Conservation (phyloP, 1,140 invertebrate species). For the Lucilia cuprina region DNA sequence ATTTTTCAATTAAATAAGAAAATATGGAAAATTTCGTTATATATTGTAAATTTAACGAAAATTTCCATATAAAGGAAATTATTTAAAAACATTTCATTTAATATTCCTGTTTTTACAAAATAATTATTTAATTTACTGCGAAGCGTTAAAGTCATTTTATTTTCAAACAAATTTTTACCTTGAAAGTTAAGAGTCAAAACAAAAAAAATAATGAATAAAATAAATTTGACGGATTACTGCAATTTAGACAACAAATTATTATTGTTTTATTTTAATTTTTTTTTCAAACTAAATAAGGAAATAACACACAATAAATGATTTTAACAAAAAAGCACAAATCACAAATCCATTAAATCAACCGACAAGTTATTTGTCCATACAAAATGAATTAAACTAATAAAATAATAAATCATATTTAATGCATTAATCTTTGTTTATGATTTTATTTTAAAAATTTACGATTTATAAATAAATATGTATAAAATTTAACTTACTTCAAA, state of each 20-base stretch:
- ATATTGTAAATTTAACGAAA: too few relatives aligned
- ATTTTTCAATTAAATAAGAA: too few relatives aligned
- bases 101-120: too few relatives aligned
- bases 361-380: not conserved
- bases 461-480: not conserved
- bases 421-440: not conserved
- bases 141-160: not conserved
- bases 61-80: too few relatives aligned
- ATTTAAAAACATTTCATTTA: too few relatives aligned
- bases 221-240: not conserved
- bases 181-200: not conserved
- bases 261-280: not conserved
- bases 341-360: not conserved
- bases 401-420: slow-evolving; percentile 14
- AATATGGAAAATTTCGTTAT: too few relatives aligned
- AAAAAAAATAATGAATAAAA: not conserved
- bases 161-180: not conserved
- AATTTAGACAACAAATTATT: slow-evolving; percentile 2
- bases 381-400: not conserved
- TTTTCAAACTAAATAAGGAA: not conserved
- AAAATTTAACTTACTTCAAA: not conserved
- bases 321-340: not conserved
- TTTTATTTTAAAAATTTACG: not conserved
- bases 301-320: not conserved
- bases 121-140: too few relatives aligned